Evolutionary conservation across 2,113 vertebrate species (phyloP), one percentile per base, ranked within the genome.

Genomic region (Otis tarda): DNA sequence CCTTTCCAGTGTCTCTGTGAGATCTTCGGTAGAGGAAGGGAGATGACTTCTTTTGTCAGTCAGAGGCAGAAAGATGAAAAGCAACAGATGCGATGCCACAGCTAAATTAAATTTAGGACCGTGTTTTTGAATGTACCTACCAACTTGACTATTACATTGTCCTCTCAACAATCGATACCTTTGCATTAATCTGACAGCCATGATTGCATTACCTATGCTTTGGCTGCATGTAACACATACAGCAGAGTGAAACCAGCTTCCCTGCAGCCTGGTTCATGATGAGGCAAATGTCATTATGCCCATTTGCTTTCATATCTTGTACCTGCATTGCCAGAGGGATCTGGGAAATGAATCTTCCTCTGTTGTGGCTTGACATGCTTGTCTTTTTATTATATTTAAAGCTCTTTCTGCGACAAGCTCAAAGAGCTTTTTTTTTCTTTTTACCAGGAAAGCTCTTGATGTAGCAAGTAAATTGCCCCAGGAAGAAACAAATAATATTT

Each of bases 171-270:
- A 97, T 98, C 97, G 80, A 97, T 97, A 94, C 97, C 95, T 97
- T 97, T 96, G 95, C 96, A 95, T 90, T 98, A 97, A 98, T 97
- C 91, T 98, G 97, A 97, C 97, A 98, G 97, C 88, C 2, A 33
- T 98, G 97, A 98, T 98, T 97, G 83, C 97, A 98, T 98, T 98
- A 98, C 85, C 93, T 94, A 87, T 97, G 92, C 88, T 89, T 92
- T 68, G 93, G 87, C 88, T 97, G 94, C 97, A 97, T 97, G 77
- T 95, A 96, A 86, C 89, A 96, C 97, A 90, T 90, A 97, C 60
- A 95, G 94, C 88, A 95, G 94, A 97, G 95, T 30, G 89, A 97
- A 96, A 82, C 61, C 91, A 97, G 96, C 81, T 95, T 94, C 95
- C 95, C 96, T 91, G 94, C 23, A 97, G 96, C 96, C 60, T 97